Percentiles rank a stretch among this genome's conserved stretches.
phyloP scores from a whole-genome alignment of 2,113 vertebrate genomes.

The Dicerorhinus sumatrensis region DNA sequence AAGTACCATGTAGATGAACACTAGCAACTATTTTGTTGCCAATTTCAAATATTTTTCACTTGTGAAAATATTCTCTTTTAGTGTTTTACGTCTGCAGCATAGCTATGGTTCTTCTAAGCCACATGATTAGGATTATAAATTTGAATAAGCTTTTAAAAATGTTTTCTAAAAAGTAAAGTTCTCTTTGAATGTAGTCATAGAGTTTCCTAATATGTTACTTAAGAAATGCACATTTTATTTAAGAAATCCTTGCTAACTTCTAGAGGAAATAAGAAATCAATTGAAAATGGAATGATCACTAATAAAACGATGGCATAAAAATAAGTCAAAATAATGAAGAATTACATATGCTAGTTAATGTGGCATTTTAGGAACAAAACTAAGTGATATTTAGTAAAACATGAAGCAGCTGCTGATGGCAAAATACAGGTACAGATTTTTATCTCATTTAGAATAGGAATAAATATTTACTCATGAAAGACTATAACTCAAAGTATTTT shows the following conservation, averaged over 20 bases:
- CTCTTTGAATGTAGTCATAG: not conserved
- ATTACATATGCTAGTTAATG: not conserved
- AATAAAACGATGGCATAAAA: conserved; percentile 70
- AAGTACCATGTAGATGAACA: not conserved
- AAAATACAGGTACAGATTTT: conserved; percentile 9
- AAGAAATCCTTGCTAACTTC: not conserved
- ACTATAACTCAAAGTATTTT: conserved; percentile 42
- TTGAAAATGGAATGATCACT: conserved; percentile 50
- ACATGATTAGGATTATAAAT: not conserved
- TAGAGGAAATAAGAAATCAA: conserved; percentile 17
- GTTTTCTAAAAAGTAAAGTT: not conserved
- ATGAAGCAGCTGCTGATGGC: not conserved
- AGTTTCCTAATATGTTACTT: not conserved
- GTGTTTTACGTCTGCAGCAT: not conserved
- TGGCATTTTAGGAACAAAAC: not conserved
- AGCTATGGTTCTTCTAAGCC: not conserved
- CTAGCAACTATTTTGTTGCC: not conserved
- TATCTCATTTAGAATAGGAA: not conserved
- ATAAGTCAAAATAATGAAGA: conserved; percentile 46
- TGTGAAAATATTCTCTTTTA: not conserved
- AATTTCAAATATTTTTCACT: conserved; percentile 1
- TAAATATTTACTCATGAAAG: conserved; percentile 51
- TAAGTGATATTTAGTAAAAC: conserved; percentile 44
- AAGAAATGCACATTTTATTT: not conserved
- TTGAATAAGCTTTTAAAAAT: not conserved